Percentiles rank a stretch among this genome's conserved stretches.
phyloP scores from a whole-genome alignment of 2,888 invertebrate species.

The Papilio gigon region DNA sequence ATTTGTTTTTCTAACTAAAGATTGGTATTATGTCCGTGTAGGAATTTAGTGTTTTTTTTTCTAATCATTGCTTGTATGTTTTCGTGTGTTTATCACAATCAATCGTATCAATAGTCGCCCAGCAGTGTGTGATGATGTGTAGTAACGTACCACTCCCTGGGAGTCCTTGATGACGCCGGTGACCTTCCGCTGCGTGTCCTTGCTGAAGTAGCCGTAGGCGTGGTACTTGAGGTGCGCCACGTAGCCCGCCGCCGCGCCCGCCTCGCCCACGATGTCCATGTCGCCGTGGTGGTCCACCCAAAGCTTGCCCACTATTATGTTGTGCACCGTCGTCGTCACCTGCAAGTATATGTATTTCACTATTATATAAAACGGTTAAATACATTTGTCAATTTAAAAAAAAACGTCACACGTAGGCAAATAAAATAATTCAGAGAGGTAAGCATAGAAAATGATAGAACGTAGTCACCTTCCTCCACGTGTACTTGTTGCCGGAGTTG shows the following conservation, averaged over 20 bases:
- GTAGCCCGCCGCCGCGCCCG: conserved; percentile 93
- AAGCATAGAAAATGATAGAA: not conserved
- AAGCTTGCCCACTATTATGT: conserved; percentile 99
- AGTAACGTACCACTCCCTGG: conserved; percentile 84
- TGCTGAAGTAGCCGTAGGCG: conserved; percentile 99
- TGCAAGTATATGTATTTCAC: conserved; percentile 50
- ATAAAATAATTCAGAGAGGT: too few species aligned
- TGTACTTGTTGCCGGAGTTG: conserved; percentile 91
- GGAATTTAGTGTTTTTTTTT: too few species aligned
- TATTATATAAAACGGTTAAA: too few species aligned
- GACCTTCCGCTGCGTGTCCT: conserved; percentile 96
- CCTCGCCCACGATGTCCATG: conserved; percentile 94
- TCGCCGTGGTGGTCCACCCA: conserved; percentile 99
- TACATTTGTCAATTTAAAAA: too few species aligned
- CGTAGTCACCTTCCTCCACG: conserved; percentile 92
- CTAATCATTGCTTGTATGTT: too few species aligned
- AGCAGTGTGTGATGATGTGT: too few species aligned
- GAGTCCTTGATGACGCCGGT: conserved; percentile 90
- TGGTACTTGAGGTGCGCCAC: conserved; percentile 98
- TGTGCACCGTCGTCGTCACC: conserved; percentile 99
- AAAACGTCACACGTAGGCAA: too few species aligned
- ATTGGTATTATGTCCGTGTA: too few species aligned
- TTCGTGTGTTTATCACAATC: too few species aligned
- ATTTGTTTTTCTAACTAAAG: too few species aligned
- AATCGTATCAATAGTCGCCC: too few species aligned